These are phyloP conservation scores for Rhegmatorhina hoffmannsi DNA, from an alignment of 2,113 vertebrate genomes.

Conservation along the genomic window DNA sequence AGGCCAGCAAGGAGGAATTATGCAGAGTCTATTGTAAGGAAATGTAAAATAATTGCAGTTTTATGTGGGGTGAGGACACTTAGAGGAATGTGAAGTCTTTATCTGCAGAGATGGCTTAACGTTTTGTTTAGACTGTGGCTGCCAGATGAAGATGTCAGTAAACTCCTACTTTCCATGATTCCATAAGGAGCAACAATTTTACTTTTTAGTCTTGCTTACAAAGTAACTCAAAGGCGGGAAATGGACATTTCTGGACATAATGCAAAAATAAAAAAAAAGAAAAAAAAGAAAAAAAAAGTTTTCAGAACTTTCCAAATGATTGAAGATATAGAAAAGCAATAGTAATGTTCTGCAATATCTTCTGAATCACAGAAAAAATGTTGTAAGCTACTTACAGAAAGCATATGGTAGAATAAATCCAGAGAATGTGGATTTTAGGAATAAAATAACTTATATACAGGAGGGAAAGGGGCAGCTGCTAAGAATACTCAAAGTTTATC, in stretches of 20 bases:
- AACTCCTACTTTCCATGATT: not conserved
- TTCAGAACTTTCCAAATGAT: not conserved
- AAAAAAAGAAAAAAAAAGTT: not conserved
- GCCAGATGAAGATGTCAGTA: not conserved
- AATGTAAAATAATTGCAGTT: slow-evolving; percentile 54
- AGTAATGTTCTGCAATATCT: not conserved
- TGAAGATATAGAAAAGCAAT: not conserved
- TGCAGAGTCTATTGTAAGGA: not conserved
- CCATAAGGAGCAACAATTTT: not conserved
- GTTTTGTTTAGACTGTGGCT: not conserved
- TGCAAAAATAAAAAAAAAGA: not conserved
- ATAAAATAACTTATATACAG: not conserved
- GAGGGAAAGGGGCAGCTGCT: not conserved
- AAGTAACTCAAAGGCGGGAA: not conserved
- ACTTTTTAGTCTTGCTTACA: not conserved
- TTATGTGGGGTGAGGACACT: slow-evolving; percentile 1
- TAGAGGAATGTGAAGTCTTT: slow-evolving; percentile 22
- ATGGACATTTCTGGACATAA: not conserved
- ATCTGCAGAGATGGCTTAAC: slow-evolving; percentile 6
- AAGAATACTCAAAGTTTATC: not conserved
- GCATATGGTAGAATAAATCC: not conserved
- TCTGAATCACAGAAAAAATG: not conserved
- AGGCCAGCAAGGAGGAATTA: not conserved
- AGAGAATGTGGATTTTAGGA: not conserved
- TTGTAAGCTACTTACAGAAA: not conserved